Conservation (phyloP, 2,113 vertebrate genomes). For the Orthonyx spaldingii region DNA sequence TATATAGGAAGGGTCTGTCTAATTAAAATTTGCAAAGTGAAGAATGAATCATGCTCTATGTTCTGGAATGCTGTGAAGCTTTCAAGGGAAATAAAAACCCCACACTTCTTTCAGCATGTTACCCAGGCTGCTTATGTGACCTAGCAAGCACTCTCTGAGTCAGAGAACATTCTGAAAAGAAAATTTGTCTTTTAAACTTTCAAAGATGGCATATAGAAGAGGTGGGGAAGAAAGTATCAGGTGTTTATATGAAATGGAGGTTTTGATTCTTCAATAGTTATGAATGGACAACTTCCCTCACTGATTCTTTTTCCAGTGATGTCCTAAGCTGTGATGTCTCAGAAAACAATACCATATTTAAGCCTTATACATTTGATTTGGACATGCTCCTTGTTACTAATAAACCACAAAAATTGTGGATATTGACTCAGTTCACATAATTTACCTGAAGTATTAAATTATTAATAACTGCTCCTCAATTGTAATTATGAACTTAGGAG, state of each 20-base stretch:
- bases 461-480: not conserved
- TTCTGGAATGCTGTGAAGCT: not conserved
- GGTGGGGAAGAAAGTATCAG: not conserved
- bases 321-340: not conserved
- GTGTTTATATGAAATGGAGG: not conserved
- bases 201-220: not conserved
- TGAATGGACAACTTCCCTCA: not conserved
- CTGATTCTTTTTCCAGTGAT: not conserved
- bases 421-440: not conserved
- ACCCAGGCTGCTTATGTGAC: not conserved
- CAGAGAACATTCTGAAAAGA: not conserved
- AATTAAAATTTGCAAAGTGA: not conserved
- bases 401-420: not conserved
- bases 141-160: not conserved
- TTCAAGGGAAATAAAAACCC: not conserved
- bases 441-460: constrained; percentile 1
- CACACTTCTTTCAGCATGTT: not conserved
- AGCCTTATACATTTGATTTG: not conserved
- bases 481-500: not conserved
- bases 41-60: not conserved
- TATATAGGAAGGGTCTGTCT: not conserved
- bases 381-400: not conserved
- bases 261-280: not conserved
- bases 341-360: not conserved
- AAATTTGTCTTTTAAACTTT: not conserved